These are phyloP conservation scores for Conistra vaccinii DNA, from an alignment of 2,888 invertebrate species.

Conservation along the genomic window DNA sequence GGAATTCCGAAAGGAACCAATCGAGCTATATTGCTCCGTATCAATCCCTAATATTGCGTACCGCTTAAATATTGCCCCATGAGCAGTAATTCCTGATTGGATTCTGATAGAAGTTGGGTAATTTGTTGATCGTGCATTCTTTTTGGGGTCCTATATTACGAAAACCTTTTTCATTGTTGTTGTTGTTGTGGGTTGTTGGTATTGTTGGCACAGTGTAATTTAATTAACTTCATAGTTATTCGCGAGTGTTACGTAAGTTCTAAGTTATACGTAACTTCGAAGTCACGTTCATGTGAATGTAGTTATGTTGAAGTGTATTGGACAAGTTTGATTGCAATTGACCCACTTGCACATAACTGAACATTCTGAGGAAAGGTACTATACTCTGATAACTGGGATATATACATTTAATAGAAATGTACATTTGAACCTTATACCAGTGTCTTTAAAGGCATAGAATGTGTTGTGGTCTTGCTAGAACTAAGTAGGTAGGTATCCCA, in stretches of 20 bases:
- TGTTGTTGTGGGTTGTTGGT: no score
- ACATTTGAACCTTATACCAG: background rate
- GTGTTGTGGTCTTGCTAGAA: background rate
- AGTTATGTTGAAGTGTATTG: slow-evolving; percentile 1
- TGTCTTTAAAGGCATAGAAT: background rate
- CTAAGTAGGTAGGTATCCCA: background rate
- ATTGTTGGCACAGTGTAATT: no score
- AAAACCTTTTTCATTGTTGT: no score
- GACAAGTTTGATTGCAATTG: slow-evolving; percentile 24
- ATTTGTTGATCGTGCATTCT: background rate
- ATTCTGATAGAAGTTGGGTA: slow-evolving; percentile 20
- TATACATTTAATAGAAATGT: no score
- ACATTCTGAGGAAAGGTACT: background rate
- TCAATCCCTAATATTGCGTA: slow-evolving; percentile 35
- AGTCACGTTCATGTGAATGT: slow-evolving; percentile 1
- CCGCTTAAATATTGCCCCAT: slow-evolving; percentile 13
- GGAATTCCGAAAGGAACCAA: slow-evolving; percentile 11
- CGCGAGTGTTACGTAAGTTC: background rate
- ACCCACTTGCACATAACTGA: background rate
- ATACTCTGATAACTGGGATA: no score
- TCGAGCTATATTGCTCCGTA: slow-evolving; percentile 34
- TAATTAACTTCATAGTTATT: background rate
- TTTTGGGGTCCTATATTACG: background rate
- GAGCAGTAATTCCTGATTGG: slow-evolving; percentile 36
- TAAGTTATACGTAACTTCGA: slow-evolving; percentile 12